Percentiles rank a stretch among this genome's conserved stretches.
Evolutionary conservation across 2,797 vertebrate species (phyloP).

Genomic region (Gobionotothen gibberifrons): DNA sequence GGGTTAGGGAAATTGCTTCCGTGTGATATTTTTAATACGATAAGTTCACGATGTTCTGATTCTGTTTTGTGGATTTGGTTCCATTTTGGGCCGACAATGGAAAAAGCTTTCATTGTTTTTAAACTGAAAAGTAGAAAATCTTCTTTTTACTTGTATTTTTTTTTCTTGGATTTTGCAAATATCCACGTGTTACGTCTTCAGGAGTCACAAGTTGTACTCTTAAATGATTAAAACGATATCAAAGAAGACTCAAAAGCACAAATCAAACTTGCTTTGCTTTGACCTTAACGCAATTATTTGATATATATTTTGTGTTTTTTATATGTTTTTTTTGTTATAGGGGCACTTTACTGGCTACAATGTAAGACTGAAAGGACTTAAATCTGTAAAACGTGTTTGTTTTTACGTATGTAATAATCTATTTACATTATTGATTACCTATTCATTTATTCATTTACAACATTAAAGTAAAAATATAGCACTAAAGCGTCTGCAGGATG

Average conservation of each 20-base stretch:
- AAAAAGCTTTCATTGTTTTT: not conserved
- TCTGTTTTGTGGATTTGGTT: not conserved
- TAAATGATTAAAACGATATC: not conserved
- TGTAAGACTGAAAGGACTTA: not conserved
- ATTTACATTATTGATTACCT: not conserved
- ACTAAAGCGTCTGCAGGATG: constrained; percentile 42
- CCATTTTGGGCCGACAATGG: not conserved
- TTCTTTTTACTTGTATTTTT: not conserved
- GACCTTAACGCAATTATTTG: not conserved
- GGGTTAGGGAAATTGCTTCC: not conserved
- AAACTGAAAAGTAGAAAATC: not conserved
- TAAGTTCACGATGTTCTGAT: constrained; percentile 1
- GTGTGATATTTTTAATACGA: not conserved
- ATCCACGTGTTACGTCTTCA: not conserved
- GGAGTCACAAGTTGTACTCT: not conserved
- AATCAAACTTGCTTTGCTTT: not conserved
- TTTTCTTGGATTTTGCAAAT: not conserved
- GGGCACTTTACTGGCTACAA: not conserved
- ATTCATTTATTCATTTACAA: constrained; percentile 35
- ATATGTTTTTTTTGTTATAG: not conserved
- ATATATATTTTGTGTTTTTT: not conserved
- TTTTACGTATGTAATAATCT: not conserved
- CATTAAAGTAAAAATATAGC: constrained; percentile 31
- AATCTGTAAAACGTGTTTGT: not conserved
- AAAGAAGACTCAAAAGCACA: not conserved